Percentiles rank a stretch among this genome's conserved stretches.
These are phyloP conservation scores for Tachina fera DNA, from an alignment of 2,888 invertebrate genomes.

Conservation along the genomic window DNA sequence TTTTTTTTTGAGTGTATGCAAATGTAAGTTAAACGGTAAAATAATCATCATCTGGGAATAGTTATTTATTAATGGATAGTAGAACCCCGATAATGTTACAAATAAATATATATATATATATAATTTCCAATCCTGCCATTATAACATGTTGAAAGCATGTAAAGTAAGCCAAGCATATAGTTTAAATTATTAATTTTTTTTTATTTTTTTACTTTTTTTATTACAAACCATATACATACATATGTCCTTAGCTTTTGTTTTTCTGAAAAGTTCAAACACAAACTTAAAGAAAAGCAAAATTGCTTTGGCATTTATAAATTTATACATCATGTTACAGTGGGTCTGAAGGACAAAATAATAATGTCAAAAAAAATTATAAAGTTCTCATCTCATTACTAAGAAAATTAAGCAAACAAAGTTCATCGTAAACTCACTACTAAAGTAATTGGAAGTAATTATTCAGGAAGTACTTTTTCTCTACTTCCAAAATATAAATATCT, in stretches of 20 bases:
- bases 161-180: neutral
- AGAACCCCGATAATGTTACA: neutral
- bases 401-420: too few relatives aligned
- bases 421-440: too few relatives aligned
- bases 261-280: neutral
- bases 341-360: too few relatives aligned
- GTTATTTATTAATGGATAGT: neutral
- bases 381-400: too few relatives aligned
- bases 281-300: neutral
- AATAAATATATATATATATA: too few relatives aligned
- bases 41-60: neutral
- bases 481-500: too few relatives aligned
- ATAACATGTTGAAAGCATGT: neutral
- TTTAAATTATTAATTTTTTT: neutral
- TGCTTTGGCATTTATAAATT: conserved; percentile 1
- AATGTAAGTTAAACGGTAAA: neutral
- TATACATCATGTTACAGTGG: neutral
- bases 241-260: neutral
- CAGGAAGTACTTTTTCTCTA: too few relatives aligned
- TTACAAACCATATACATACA: too few relatives aligned
- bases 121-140: too few relatives aligned
- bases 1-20: too few relatives aligned
- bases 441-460: too few relatives aligned
- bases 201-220: neutral
- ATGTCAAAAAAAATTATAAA: too few relatives aligned